phyloP scores from a whole-genome alignment of 2,113 vertebrate species.

The Pleuronectes platessa region DNA sequence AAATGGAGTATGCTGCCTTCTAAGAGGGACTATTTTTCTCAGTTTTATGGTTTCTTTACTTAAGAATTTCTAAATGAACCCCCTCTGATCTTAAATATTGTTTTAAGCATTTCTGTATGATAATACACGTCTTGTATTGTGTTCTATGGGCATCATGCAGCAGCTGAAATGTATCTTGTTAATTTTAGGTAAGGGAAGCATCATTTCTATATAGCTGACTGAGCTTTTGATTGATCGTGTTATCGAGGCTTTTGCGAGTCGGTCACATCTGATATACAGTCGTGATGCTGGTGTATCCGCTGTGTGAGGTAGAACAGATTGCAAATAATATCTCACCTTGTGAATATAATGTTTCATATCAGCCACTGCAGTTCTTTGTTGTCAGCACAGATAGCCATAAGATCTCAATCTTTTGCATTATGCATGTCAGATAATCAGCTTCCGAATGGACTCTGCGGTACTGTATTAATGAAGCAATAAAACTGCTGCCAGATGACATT shows the following conservation, averaged over 20 bases:
- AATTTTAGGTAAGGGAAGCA: not conserved
- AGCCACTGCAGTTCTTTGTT: conserved; percentile 34
- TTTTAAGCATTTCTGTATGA: conserved; percentile 21
- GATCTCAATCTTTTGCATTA: conserved; percentile 55
- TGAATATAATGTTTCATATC: conserved; percentile 13
- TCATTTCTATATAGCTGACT: conserved; percentile 3
- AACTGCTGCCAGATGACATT: conserved; percentile 48
- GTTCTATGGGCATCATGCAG: conserved; percentile 9
- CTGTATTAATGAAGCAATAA: conserved; percentile 48
- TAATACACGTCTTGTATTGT: not conserved
- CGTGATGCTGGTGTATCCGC: conserved; percentile 3
- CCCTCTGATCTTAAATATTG: conserved; percentile 2
- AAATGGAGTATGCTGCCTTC: conserved; percentile 10
- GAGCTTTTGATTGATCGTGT: conserved; percentile 45
- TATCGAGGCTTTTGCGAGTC: conserved; percentile 15
- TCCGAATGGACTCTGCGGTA: conserved; percentile 28
- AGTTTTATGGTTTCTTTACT: conserved; percentile 35
- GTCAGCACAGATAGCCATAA: conserved; percentile 34
- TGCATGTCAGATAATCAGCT: conserved; percentile 60
- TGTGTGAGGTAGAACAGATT: conserved; percentile 17
- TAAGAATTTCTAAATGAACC: conserved; percentile 18
- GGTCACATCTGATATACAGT: conserved; percentile 12
- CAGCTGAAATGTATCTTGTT: conserved; percentile 10
- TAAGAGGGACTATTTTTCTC: not conserved
- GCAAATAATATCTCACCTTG: conserved; percentile 36